Conservation (phyloP, 2,888 invertebrate genomes). For the Heliconius erato region DNA sequence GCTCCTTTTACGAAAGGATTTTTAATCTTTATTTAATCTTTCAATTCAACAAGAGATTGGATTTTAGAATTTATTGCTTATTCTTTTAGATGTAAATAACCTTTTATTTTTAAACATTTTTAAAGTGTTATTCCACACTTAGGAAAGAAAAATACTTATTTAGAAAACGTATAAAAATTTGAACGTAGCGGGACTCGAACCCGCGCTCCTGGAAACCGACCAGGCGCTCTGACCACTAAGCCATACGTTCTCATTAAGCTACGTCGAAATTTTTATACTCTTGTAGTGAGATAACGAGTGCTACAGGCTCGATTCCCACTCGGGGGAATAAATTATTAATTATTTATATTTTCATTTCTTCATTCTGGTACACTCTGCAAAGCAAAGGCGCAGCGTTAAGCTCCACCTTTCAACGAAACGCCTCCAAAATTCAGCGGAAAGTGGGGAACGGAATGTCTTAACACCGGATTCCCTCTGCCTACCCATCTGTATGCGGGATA, state of each 20-base stretch:
- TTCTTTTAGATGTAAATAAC: neutral
- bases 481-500: neutral
- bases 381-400: neutral
- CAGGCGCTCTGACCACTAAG: too few relatives aligned
- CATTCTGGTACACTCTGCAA: neutral
- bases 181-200: too few relatives aligned
- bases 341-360: neutral
- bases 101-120: too few relatives aligned
- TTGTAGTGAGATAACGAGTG: too few relatives aligned
- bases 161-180: too few relatives aligned
- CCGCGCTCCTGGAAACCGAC: too few relatives aligned
- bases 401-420: too few relatives aligned
- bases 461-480: neutral
- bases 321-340: neutral
- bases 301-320: neutral
- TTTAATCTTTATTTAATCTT: conserved; percentile 19
- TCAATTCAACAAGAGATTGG: conserved; percentile 11
- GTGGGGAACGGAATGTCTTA: neutral
- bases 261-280: too few relatives aligned
- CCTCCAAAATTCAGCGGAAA: neutral
- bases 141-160: too few relatives aligned
- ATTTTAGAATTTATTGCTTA: conserved; percentile 20
- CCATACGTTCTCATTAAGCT: too few relatives aligned
- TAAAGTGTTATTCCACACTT: too few relatives aligned
- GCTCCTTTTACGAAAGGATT: conserved; percentile 1